A percentile compares a stretch with the other conserved stretches of the same genome.
These are phyloP conservation scores for Catharus bicknelli DNA, from an alignment of 2,113 vertebrate genomes.

Conservation along the genomic window DNA sequence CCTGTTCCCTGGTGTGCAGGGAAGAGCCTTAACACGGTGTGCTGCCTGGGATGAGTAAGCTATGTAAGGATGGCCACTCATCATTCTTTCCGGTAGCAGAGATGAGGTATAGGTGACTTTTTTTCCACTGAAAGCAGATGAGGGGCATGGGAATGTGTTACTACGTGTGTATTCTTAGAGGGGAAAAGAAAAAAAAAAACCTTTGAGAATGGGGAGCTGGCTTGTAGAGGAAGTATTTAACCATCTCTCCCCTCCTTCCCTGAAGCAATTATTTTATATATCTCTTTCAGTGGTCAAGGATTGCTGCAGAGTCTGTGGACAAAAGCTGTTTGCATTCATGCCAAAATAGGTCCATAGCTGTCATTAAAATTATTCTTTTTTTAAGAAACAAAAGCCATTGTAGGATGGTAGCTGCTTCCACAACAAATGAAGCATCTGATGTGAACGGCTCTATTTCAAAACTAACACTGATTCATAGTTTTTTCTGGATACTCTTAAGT, in stretches of 20 bases:
- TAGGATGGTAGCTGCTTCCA: background rate
- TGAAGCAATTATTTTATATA: background rate
- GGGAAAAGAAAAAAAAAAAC: too few species aligned
- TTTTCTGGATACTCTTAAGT: background rate
- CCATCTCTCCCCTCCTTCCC: rapidly evolving
- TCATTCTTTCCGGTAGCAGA: background rate
- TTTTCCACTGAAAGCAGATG: background rate
- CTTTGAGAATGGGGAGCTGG: background rate
- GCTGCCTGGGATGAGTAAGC: background rate
- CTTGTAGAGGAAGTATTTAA: background rate
- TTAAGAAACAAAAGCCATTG: background rate
- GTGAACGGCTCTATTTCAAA: background rate
- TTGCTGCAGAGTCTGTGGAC: background rate
- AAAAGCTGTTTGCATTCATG: background rate
- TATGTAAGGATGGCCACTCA: rapidly evolving
- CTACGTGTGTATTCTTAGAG: rapidly evolving
- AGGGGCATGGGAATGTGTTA: background rate
- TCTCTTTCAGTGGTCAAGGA: background rate
- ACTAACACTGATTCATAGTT: background rate
- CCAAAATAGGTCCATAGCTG: background rate
- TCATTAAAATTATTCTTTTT: too few species aligned
- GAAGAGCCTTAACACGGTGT: rapidly evolving
- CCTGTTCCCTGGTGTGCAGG: background rate
- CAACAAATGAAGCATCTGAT: rapidly evolving
- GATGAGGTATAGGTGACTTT: background rate